These are phyloP conservation scores for Vimba vimba DNA, from an alignment of 2,113 vertebrate species.

Conservation along the genomic window DNA sequence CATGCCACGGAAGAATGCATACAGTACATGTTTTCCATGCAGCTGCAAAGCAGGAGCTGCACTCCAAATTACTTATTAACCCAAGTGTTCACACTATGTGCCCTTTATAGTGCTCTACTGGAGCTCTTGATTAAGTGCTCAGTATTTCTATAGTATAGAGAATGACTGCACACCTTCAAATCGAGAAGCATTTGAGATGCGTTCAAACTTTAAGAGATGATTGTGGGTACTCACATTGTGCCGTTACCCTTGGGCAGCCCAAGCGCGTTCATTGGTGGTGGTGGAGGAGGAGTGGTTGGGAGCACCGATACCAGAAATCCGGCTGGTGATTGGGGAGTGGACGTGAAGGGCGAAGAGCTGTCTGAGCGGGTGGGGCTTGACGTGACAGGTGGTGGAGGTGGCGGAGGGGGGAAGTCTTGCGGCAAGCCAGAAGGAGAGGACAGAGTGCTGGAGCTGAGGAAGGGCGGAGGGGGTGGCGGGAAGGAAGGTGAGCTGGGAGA, in stretches of 20 bases:
- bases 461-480: slow-evolving; percentile 90
- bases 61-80: slow-evolving; percentile 26
- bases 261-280: slow-evolving; percentile 84
- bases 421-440: slow-evolving; percentile 73
- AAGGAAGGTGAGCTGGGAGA: slow-evolving; percentile 88
- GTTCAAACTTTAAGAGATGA: background rate
- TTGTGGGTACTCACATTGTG: slow-evolving; percentile 72
- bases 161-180: background rate
- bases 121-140: background rate
- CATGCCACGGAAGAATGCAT: slow-evolving; percentile 67
- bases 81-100: background rate
- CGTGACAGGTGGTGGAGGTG: slow-evolving; percentile 75
- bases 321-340: slow-evolving; percentile 81
- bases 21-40: slow-evolving; percentile 61
- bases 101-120: background rate
- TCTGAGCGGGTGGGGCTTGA: slow-evolving; percentile 73
- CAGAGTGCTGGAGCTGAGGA: slow-evolving; percentile 84
- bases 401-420: slow-evolving; percentile 72
- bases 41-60: slow-evolving; percentile 68
- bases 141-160: background rate
- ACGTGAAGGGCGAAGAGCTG: slow-evolving; percentile 73
- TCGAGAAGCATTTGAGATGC: background rate
- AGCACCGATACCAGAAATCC: slow-evolving; percentile 92
- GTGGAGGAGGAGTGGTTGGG: slow-evolving; percentile 79
- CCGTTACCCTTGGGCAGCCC: slow-evolving; percentile 90